phyloP scores from a whole-genome alignment of 2,797 vertebrate species.

The Eulemur albifrons region DNA sequence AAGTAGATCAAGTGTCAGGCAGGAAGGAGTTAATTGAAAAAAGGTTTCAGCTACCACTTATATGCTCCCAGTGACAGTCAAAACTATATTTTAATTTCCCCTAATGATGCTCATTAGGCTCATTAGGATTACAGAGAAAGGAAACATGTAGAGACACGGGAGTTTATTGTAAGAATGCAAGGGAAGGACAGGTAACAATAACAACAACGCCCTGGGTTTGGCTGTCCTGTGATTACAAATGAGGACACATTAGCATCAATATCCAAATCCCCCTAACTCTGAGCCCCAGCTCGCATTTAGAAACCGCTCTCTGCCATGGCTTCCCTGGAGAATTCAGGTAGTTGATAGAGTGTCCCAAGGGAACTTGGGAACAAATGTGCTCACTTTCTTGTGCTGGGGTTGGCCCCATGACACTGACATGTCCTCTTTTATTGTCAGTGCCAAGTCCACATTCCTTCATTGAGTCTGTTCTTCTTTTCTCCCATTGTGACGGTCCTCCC shows the following conservation, averaged over 20 bases:
- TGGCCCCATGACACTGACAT: too few relatives aligned
- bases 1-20: background rate
- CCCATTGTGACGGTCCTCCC: background rate
- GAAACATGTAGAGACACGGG: background rate
- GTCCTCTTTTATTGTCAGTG: background rate
- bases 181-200: background rate
- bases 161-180: background rate
- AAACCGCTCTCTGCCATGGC: background rate
- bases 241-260: background rate
- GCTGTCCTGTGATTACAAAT: background rate
- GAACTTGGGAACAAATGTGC: background rate
- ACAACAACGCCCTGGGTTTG: background rate
- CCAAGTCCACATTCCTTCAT: background rate
- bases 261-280: background rate
- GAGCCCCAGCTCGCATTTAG: background rate
- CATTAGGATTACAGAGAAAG: constrained; percentile 28
- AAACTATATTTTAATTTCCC: background rate
- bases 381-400: background rate
- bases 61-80: background rate
- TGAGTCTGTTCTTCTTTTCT: background rate
- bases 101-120: constrained; percentile 31
- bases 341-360: background rate
- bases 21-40: constrained; percentile 44
- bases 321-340: background rate
- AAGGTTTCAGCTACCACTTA: background rate